phyloP scores from a whole-genome alignment of 2,113 vertebrate genomes.

The Gnathonemus longibarbis region DNA sequence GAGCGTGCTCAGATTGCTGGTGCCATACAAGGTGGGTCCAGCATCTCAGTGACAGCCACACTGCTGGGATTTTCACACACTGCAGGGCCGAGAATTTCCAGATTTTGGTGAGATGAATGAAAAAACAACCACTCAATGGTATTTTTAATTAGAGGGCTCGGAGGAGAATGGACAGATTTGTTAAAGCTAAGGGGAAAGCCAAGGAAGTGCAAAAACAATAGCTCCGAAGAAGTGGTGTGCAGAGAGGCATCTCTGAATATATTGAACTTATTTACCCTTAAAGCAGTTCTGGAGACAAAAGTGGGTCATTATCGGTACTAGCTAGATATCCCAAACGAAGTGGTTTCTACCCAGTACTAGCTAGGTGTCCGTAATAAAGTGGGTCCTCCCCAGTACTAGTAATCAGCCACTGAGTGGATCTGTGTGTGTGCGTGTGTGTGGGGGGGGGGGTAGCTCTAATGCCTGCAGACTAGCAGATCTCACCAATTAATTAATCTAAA shows the following conservation, averaged over 20 bases:
- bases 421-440: not conserved
- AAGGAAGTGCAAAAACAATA: not conserved
- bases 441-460: not conserved
- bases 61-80: not conserved
- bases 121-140: not conserved
- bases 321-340: not conserved
- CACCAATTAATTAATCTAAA: not conserved
- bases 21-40: not conserved
- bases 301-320: not conserved
- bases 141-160: not conserved
- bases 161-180: not conserved
- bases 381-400: not conserved
- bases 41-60: not conserved
- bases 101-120: too few relatives aligned
- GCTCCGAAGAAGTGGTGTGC: not conserved
- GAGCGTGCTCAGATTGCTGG: not conserved
- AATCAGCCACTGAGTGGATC: not conserved
- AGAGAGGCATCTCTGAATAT: not conserved
- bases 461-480: slow-evolving; percentile 7
- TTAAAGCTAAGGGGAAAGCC: not conserved
- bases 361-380: too few relatives aligned
- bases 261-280: not conserved
- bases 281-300: not conserved
- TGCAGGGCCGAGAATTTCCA: not conserved
- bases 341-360: too few relatives aligned